These are phyloP conservation scores for Sphaeramia orbicularis DNA, from an alignment of 2,797 vertebrate species.

Conservation along the genomic window DNA sequence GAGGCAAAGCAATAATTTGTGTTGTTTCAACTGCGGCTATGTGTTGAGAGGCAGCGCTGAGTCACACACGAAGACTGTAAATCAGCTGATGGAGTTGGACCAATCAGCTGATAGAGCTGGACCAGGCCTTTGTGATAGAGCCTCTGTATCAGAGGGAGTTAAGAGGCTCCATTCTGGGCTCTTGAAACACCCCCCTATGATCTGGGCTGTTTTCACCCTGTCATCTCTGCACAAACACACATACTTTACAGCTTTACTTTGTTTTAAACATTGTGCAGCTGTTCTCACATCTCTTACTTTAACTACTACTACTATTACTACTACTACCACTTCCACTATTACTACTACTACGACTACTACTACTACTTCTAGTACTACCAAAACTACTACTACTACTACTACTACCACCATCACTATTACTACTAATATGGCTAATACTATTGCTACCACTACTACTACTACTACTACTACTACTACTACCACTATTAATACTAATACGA, in stretches of 20 bases:
- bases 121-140: conserved; percentile 66
- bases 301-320: too few relatives aligned
- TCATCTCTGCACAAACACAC: conserved; percentile 59
- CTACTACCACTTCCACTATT: too few relatives aligned
- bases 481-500: too few relatives aligned
- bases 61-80: conserved; percentile 58
- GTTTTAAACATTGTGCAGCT: conserved; percentile 42
- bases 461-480: too few relatives aligned
- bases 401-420: too few relatives aligned
- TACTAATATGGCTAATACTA: too few relatives aligned
- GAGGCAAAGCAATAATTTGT: conserved; percentile 68
- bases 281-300: conserved; percentile 10
- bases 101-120: conserved; percentile 53
- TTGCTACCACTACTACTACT: too few relatives aligned
- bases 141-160: conserved; percentile 70
- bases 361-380: too few relatives aligned
- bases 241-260: conserved; percentile 72
- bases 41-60: conserved; percentile 51
- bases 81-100: conserved; percentile 48
- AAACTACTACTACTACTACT: too few relatives aligned
- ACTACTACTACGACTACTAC: too few relatives aligned
- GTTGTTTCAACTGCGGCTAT: conserved; percentile 47
- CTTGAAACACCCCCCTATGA: conserved; percentile 52
- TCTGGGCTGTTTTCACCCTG: conserved; percentile 54
- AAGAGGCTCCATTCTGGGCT: conserved; percentile 64